These are phyloP conservation scores for Chalcis sispes DNA, from an alignment of 2,888 invertebrate genomes.

Conservation along the genomic window DNA sequence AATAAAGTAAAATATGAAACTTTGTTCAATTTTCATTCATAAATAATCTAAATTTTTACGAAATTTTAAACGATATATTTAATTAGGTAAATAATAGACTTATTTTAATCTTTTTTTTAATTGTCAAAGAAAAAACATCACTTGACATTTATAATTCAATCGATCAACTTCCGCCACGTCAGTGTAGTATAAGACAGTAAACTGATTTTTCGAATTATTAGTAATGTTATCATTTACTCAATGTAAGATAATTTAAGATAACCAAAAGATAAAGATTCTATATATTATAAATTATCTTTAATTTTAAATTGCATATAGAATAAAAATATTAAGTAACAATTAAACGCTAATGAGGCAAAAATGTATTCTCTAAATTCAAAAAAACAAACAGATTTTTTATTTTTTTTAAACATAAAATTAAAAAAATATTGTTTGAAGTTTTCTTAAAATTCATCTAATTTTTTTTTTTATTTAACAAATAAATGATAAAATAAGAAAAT, in stretches of 20 bases:
- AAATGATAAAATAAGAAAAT: too few species aligned
- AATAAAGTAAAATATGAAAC: too few species aligned
- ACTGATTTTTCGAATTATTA: not conserved
- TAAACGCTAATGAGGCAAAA: too few species aligned
- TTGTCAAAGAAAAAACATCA: conserved; percentile 35
- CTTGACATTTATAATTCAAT: not conserved
- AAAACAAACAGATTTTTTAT: too few species aligned
- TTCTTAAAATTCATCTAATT: not conserved
- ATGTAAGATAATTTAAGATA: not conserved
- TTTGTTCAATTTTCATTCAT: too few species aligned
- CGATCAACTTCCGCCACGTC: not conserved
- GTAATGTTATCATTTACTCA: not conserved
- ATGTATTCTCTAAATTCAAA: too few species aligned
- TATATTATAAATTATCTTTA: not conserved
- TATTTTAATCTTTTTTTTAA: conserved; percentile 14
- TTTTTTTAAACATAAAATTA: too few species aligned
- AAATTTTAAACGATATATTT: too few species aligned
- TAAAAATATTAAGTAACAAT: too few species aligned
- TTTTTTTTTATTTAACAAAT: not conserved
- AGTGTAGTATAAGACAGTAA: not conserved
- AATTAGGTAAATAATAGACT: too few species aligned
- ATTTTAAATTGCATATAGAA: too few species aligned
- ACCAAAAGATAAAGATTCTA: not conserved
- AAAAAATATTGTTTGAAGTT: not conserved
- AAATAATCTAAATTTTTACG: too few species aligned